A percentile compares a stretch with the other conserved stretches of the same genome.
Conservation (phyloP, 1,140 invertebrate genomes). For the Capitella teleta region DNA sequence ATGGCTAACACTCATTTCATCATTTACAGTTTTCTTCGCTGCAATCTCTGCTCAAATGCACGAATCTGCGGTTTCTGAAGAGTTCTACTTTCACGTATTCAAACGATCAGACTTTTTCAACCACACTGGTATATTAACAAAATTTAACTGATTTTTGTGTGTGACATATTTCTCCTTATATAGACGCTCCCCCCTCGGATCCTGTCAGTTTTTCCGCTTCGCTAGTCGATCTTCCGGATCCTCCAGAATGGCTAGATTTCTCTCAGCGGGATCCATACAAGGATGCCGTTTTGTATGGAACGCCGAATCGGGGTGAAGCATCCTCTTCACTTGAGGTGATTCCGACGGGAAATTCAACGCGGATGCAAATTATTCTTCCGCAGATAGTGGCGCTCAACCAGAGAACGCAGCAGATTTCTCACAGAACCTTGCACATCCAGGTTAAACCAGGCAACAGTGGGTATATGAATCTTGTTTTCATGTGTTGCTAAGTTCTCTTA, state of each 20-base stretch:
- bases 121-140: too few relatives aligned
- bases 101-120: too few relatives aligned
- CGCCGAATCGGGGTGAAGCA: neutral
- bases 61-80: too few relatives aligned
- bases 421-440: neutral
- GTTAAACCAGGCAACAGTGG: neutral
- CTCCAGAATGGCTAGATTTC: neutral
- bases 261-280: neutral
- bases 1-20: too few relatives aligned
- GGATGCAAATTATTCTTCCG: too few relatives aligned
- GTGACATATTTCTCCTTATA: neutral
- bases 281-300: slow-evolving; percentile 1
- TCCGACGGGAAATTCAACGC: too few relatives aligned
- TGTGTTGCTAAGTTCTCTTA: neutral
- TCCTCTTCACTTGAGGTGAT: neutral
- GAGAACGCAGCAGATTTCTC: neutral
- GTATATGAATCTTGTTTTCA: neutral
- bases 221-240: neutral
- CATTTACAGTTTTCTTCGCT: too few relatives aligned
- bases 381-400: neutral
- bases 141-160: too few relatives aligned
- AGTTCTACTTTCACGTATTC: too few relatives aligned
- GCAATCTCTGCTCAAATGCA: too few relatives aligned
- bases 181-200: neutral
- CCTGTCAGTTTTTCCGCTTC: neutral